phyloP scores from a whole-genome alignment of 2,797 vertebrate genomes.

The Neoniphon sammara region DNA sequence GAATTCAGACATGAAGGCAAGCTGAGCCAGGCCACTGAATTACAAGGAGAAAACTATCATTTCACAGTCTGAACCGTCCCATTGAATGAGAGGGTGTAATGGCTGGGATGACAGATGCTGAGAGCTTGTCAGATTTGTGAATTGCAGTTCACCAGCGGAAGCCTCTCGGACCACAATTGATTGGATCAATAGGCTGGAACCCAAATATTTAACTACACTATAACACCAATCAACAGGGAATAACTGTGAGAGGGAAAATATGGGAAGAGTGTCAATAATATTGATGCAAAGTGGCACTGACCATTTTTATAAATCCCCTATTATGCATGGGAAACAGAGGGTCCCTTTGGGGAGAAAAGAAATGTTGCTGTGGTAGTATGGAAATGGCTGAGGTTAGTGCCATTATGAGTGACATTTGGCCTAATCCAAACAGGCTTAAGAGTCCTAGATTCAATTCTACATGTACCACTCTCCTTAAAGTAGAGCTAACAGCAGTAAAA shows the following conservation, averaged over 20 bases:
- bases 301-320: conserved; percentile 26
- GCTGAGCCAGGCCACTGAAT: conserved; percentile 15
- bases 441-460: conserved; percentile 8
- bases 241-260: conserved; percentile 26
- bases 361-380: conserved; percentile 18
- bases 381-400: conserved; percentile 11
- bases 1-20: conserved; percentile 39
- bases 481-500: conserved; percentile 16
- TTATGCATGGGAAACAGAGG: conserved; percentile 37
- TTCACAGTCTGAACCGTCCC: conserved; percentile 45
- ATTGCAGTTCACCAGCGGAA: conserved; percentile 28
- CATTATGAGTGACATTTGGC: conserved; percentile 29
- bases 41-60: conserved; percentile 42
- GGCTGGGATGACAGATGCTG: conserved; percentile 33
- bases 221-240: conserved; percentile 49
- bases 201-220: conserved; percentile 61
- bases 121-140: conserved; percentile 47
- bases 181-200: conserved; percentile 55
- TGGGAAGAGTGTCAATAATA: conserved; percentile 40
- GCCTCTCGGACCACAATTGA: conserved; percentile 38
- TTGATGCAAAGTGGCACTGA: conserved; percentile 33
- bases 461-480: conserved; percentile 19
- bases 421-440: conserved; percentile 28
- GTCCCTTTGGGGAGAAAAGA: conserved; percentile 12
- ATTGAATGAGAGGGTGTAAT: conserved; percentile 23